Evolutionary conservation across 1,140 invertebrate genomes (phyloP).

Genomic region (Proctacanthus coquilletti): DNA sequence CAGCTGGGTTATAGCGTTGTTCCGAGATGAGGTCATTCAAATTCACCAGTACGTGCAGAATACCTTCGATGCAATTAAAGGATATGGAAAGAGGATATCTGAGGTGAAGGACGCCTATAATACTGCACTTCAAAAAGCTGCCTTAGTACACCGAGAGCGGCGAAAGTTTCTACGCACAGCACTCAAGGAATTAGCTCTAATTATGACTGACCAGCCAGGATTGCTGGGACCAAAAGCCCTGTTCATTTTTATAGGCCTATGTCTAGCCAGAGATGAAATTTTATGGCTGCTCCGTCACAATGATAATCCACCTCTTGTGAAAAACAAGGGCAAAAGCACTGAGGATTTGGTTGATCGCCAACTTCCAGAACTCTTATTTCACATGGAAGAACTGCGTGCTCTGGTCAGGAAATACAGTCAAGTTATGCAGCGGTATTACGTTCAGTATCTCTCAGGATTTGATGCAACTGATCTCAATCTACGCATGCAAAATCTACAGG

Average conservation of each 20-base stretch:
- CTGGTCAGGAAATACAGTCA: slow-evolving; percentile 88
- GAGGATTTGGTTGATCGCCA: slow-evolving; percentile 88
- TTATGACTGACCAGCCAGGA: slow-evolving; percentile 95
- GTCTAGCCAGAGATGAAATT: slow-evolving; percentile 91
- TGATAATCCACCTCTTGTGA: slow-evolving; percentile 79
- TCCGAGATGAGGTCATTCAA: slow-evolving; percentile 93
- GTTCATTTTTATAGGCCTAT: slow-evolving; percentile 90
- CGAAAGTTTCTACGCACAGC: slow-evolving; percentile 92
- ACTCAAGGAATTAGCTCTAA: slow-evolving; percentile 85
- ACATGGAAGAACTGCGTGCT: slow-evolving; percentile 92
- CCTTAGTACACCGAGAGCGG: slow-evolving; percentile 80
- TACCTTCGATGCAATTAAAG: slow-evolving; percentile 93
- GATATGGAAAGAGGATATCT: slow-evolving; percentile 77
- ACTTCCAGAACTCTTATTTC: slow-evolving; percentile 91
- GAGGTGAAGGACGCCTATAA: slow-evolving; percentile 92
- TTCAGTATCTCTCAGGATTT: slow-evolving; percentile 90
- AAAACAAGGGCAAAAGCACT: slow-evolving; percentile 66
- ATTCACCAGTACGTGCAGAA: slow-evolving; percentile 86
- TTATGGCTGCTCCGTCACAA: slow-evolving; percentile 92
- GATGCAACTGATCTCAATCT: slow-evolving; percentile 87
- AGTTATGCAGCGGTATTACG: slow-evolving; percentile 95
- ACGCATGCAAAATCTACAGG: slow-evolving; percentile 72
- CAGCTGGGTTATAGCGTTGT: slow-evolving; percentile 86
- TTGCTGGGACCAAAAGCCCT: slow-evolving; percentile 93
- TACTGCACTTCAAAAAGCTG: slow-evolving; percentile 76